Percentiles rank a stretch among this genome's conserved stretches.
These are phyloP conservation scores for Panonychus citri DNA, from an alignment of 1,140 invertebrate genomes.

Conservation along the genomic window DNA sequence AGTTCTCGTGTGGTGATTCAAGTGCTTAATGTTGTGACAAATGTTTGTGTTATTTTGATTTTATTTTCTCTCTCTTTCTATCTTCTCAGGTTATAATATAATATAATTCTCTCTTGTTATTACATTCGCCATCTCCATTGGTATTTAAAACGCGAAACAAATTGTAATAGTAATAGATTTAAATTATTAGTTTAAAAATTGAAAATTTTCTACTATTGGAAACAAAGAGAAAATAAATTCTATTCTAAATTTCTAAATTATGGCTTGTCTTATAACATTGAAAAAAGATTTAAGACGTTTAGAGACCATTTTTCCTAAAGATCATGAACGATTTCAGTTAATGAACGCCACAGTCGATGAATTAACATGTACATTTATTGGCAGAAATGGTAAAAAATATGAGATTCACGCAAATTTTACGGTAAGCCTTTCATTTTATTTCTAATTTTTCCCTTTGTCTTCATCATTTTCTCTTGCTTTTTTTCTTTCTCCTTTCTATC, in stretches of 20 bases:
- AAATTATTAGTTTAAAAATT: no score
- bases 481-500: background rate
- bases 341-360: conserved; percentile 92
- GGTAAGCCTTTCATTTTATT: conserved; percentile 44
- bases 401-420: conserved; percentile 96
- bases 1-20: no score
- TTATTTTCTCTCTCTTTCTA: no score
- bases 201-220: no score
- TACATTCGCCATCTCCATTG: no score
- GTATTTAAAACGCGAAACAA: no score
- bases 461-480: background rate
- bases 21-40: no score
- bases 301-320: conserved; percentile 78
- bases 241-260: conserved; percentile 24
- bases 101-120: no score
- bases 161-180: no score
- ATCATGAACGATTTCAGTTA: conserved; percentile 89
- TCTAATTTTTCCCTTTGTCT: background rate
- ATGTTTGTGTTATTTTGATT: no score
- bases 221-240: no score
- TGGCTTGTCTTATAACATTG: conserved; percentile 91
- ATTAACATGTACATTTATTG: conserved; percentile 84
- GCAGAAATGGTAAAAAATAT: conserved; percentile 75
- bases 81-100: no score
- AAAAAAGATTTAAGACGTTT: conserved; percentile 93